Percentiles rank a stretch among this genome's conserved stretches.
Evolutionary conservation across 2,797 vertebrate genomes (phyloP).

Genomic region (Parambassis ranga): DNA sequence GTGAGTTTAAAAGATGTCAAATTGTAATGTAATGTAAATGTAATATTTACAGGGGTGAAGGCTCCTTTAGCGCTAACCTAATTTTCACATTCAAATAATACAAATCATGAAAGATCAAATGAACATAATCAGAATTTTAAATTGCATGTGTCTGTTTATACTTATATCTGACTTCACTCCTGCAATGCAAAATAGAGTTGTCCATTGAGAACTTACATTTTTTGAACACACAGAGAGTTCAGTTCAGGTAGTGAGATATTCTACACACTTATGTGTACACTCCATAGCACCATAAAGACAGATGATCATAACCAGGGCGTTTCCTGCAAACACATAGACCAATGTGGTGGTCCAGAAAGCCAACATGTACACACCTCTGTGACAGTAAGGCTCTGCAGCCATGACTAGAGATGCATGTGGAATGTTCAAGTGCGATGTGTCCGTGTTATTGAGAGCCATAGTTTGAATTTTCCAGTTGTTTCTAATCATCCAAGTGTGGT

Average conservation of each 20-base stretch:
- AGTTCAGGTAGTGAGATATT: not conserved
- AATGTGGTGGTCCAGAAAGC: slow-evolving; percentile 44
- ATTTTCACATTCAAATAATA: too few relatives aligned
- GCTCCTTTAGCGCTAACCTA: too few relatives aligned
- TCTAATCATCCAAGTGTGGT: not conserved
- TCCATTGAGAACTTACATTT: too few relatives aligned
- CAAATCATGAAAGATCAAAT: too few relatives aligned
- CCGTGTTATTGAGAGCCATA: not conserved
- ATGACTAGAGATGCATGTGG: accelerated
- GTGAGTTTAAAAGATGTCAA: too few relatives aligned
- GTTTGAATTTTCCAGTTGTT: not conserved
- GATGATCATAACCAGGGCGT: not conserved
- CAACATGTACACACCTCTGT: slow-evolving; percentile 31
- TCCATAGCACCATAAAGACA: slow-evolving; percentile 4
- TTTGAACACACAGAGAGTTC: too few relatives aligned
- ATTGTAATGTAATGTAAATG: too few relatives aligned
- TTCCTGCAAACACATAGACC: not conserved
- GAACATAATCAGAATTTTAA: too few relatives aligned
- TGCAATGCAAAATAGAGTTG: too few relatives aligned
- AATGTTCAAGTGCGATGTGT: not conserved
- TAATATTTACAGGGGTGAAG: too few relatives aligned
- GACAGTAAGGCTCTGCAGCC: slow-evolving; percentile 2
- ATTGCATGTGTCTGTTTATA: too few relatives aligned
- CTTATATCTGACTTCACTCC: too few relatives aligned
- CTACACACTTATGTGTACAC: not conserved